A percentile compares a stretch with the other conserved stretches of the same genome.
phyloP scores from a whole-genome alignment of 1,140 invertebrate species.

The Bombus vancouverensis region DNA sequence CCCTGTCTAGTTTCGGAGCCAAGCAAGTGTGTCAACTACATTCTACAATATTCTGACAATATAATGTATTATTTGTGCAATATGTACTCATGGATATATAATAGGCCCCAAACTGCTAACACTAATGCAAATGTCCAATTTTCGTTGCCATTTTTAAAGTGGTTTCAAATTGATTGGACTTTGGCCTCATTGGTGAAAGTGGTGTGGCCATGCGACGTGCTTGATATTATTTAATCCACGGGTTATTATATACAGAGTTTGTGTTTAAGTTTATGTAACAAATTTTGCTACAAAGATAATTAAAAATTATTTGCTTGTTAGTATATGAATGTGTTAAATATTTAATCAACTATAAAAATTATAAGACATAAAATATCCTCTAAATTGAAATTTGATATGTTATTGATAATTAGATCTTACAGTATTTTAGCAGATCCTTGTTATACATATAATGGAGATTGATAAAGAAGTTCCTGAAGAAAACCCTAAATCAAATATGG shows the following conservation, averaged over 20 bases:
- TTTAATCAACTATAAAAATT: constrained; percentile 7
- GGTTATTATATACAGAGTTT: constrained; percentile 51
- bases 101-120: constrained; percentile 77
- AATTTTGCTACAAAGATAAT: constrained; percentile 28
- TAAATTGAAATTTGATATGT: neutral
- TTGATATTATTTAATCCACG: constrained; percentile 63
- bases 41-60: constrained; percentile 48
- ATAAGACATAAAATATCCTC: neutral
- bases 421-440: constrained; percentile 61
- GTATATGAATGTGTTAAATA: constrained; percentile 10
- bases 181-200: constrained; percentile 79
- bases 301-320: constrained; percentile 23
- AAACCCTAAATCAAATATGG: neutral
- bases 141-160: constrained; percentile 73
- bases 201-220: constrained; percentile 75
- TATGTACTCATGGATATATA: constrained; percentile 66
- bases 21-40: constrained; percentile 50
- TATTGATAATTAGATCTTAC: constrained; percentile 37
- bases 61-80: constrained; percentile 47
- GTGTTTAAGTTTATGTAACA: constrained; percentile 50
- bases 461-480: constrained; percentile 44
- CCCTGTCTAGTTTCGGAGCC: constrained; percentile 66
- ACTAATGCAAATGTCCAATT: constrained; percentile 81
- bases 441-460: constrained; percentile 46
- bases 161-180: constrained; percentile 78